phyloP scores from a whole-genome alignment of 2,113 vertebrate genomes.

The Cottus gobio region DNA sequence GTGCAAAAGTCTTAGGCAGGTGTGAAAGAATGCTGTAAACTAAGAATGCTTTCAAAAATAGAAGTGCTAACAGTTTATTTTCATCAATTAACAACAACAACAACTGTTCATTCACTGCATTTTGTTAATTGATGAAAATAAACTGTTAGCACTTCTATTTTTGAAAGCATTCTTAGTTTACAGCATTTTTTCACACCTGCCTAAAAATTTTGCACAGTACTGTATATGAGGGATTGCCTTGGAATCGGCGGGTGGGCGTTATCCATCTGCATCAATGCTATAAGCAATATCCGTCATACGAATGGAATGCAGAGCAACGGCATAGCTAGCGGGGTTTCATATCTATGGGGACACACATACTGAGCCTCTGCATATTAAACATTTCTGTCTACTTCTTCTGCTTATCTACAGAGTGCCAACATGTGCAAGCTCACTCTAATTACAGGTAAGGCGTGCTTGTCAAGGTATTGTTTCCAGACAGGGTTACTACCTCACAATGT shows the following conservation, averaged over 20 bases:
- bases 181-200: no score
- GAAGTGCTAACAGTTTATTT: no score
- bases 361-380: not conserved
- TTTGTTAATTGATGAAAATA: no score
- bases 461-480: not conserved
- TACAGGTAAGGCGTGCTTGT: constrained; percentile 17
- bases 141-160: no score
- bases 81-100: no score
- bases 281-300: not conserved
- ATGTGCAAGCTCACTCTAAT: constrained; percentile 34
- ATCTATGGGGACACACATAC: not conserved
- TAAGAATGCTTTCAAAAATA: no score
- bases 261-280: not conserved
- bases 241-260: not conserved
- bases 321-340: not conserved
- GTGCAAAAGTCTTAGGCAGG: no score
- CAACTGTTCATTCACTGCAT: no score
- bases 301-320: not conserved
- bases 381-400: not conserved
- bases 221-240: not conserved
- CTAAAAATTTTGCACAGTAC: no score
- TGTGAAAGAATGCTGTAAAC: no score
- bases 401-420: constrained; percentile 14
- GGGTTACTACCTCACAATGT: not conserved
- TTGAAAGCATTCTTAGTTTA: no score